These are phyloP conservation scores for Aphodius sticticus DNA, from an alignment of 2,888 invertebrate species.

Conservation along the genomic window DNA sequence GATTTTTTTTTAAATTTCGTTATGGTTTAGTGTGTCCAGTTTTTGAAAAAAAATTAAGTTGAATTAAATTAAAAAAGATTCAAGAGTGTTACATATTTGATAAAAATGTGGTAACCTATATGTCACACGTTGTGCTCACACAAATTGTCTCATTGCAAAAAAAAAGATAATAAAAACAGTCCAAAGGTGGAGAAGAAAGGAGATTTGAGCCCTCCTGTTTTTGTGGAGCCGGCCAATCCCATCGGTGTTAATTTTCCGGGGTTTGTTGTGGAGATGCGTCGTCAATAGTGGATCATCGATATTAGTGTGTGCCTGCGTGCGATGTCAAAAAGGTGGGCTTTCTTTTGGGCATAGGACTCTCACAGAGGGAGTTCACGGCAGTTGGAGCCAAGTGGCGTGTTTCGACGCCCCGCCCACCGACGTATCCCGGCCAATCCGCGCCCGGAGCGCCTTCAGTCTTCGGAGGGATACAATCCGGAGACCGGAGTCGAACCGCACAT, in stretches of 20 bases:
- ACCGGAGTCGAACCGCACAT: neutral
- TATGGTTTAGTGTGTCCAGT: too few relatives aligned
- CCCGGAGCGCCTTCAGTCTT: constrained; percentile 10
- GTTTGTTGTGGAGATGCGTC: neutral
- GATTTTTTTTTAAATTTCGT: too few relatives aligned
- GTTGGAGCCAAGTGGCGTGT: constrained; percentile 14
- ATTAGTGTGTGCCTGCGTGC: neutral
- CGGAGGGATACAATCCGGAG: constrained; percentile 8
- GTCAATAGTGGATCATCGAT: neutral
- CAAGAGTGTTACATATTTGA: too few relatives aligned
- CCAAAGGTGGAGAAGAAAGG: neutral
- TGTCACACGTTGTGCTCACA: too few relatives aligned
- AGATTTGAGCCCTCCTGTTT: neutral
- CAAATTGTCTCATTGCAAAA: neutral
- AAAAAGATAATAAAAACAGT: neutral
- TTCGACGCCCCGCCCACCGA: constrained; percentile 13
- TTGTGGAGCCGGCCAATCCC: neutral
- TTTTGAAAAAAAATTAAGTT: too few relatives aligned
- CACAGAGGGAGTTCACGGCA: constrained; percentile 10
- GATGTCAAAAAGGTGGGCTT: neutral
- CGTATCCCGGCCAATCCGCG: constrained; percentile 11
- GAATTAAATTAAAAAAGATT: too few relatives aligned
- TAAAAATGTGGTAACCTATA: too few relatives aligned
- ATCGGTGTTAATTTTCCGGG: neutral
- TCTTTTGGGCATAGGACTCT: neutral